These are phyloP conservation scores for Orthosia incerta DNA, from an alignment of 2,888 invertebrate species.

Conservation along the genomic window DNA sequence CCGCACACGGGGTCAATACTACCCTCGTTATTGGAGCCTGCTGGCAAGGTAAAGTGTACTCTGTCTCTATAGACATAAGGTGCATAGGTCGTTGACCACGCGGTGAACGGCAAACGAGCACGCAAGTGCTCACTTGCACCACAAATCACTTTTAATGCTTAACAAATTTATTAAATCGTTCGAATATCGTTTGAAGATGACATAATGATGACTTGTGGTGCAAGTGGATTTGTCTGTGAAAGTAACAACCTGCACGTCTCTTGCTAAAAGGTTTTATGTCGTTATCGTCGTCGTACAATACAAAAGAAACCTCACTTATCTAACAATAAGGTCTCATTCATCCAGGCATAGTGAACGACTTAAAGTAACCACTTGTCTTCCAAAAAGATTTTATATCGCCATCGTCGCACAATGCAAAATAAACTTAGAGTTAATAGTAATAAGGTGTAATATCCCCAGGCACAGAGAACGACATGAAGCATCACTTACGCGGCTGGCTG, in stretches of 20 bases:
- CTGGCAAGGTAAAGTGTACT: constrained; percentile 98
- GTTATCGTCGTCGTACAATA: too few relatives aligned
- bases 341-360: constrained; percentile 95
- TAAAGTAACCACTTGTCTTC: constrained; percentile 87
- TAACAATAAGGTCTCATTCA: background rate
- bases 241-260: too few relatives aligned
- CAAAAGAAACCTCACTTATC: background rate
- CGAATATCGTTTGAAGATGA: too few relatives aligned
- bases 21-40: constrained; percentile 98
- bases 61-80: too few relatives aligned
- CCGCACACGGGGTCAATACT: constrained; percentile 98
- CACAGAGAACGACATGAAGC: constrained; percentile 97
- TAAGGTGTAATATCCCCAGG: constrained; percentile 86
- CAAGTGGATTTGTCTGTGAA: too few relatives aligned
- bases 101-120: too few relatives aligned
- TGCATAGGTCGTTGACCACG: too few relatives aligned
- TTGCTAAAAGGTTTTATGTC: background rate
- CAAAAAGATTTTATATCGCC: background rate
- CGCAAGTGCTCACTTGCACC: too few relatives aligned
- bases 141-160: too few relatives aligned
- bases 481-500: constrained; percentile 97
- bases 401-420: too few relatives aligned
- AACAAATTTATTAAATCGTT: too few relatives aligned
- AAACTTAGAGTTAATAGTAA: background rate
- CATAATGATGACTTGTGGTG: too few relatives aligned